phyloP scores from a whole-genome alignment of 2,888 invertebrate species.

The Venusia cambrica region DNA sequence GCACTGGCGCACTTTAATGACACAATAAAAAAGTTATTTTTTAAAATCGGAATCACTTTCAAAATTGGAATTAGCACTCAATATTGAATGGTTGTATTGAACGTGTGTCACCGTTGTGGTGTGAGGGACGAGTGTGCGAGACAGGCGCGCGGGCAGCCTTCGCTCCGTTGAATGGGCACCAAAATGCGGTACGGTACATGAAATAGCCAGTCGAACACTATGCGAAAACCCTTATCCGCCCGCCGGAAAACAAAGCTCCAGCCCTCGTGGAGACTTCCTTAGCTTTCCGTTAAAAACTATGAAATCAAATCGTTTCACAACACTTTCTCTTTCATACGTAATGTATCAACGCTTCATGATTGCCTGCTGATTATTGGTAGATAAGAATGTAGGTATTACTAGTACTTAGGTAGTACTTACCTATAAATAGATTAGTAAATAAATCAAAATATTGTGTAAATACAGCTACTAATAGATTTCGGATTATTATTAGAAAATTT shows the following conservation, averaged over 20 bases:
- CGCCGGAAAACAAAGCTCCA: conserved; percentile 58
- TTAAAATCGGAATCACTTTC: conserved; percentile 35
- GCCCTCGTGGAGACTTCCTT: conserved; percentile 58
- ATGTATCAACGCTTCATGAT: conserved; percentile 7
- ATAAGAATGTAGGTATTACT: conserved; percentile 20
- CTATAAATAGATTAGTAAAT: no score
- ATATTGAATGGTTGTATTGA: conserved; percentile 41
- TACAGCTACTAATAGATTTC: no score
- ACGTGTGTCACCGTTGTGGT: conserved; percentile 61
- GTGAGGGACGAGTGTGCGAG: conserved; percentile 64
- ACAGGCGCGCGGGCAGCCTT: conserved; percentile 78
- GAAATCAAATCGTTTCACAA: conserved; percentile 3
- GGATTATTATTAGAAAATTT: no score
- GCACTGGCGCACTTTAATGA: conserved; percentile 39
- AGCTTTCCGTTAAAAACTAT: conserved; percentile 24
- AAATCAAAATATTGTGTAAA: no score
- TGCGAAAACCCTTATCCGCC: conserved; percentile 77
- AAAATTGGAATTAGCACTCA: conserved; percentile 48
- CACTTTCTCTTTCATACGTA: conserved; percentile 19
- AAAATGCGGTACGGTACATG: conserved; percentile 77
- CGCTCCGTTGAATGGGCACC: conserved; percentile 78
- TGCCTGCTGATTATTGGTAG: conserved; percentile 27
- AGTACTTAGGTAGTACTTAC: no score
- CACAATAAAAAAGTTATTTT: conserved; percentile 23
- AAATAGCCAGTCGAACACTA: conserved; percentile 77